A percentile compares a stretch with the other conserved stretches of the same genome.
Conservation (phyloP, 2,113 vertebrate species). For the Polypterus bichir region DNA sequence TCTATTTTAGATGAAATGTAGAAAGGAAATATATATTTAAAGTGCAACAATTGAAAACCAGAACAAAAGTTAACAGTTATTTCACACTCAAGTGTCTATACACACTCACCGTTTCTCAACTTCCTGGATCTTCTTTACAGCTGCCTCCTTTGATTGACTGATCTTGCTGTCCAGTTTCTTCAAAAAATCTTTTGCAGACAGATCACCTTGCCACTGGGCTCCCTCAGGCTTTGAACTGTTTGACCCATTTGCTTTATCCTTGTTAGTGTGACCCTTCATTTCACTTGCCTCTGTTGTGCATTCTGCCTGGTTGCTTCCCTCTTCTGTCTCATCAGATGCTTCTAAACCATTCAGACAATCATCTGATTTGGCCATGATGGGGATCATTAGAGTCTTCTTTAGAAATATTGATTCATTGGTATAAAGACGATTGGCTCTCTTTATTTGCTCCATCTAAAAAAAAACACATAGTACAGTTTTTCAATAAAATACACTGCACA, state of each 20-base stretch:
- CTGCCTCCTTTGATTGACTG: conserved; percentile 64
- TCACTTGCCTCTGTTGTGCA: background rate
- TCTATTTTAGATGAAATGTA: too few relatives aligned
- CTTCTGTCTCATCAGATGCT: conserved; percentile 20
- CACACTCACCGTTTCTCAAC: conserved; percentile 40
- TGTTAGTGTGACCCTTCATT: background rate
- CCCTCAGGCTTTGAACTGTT: background rate
- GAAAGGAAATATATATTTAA: too few relatives aligned
- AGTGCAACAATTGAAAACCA: too few relatives aligned
- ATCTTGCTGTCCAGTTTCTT: conserved; percentile 70
- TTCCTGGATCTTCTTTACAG: conserved; percentile 45
- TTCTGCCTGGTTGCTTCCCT: background rate
- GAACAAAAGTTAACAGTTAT: too few relatives aligned
- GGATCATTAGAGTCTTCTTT: conserved; percentile 70
- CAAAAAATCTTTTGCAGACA: conserved; percentile 68
- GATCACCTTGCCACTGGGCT: conserved; percentile 30
- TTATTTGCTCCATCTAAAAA: conserved; percentile 81
- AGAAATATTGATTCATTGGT: conserved; percentile 87
- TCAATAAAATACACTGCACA: too few relatives aligned
- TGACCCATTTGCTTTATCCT: conserved; percentile 4
- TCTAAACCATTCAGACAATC: conserved; percentile 26
- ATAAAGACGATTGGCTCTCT: conserved; percentile 79
- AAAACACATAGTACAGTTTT: too few relatives aligned
- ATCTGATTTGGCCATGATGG: conserved; percentile 39
- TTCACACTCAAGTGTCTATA: too few relatives aligned